Evolutionary conservation across 2,113 vertebrate species (phyloP), one percentile per base, ranked within the genome.

Genomic region (Suricata suricatta): DNA sequence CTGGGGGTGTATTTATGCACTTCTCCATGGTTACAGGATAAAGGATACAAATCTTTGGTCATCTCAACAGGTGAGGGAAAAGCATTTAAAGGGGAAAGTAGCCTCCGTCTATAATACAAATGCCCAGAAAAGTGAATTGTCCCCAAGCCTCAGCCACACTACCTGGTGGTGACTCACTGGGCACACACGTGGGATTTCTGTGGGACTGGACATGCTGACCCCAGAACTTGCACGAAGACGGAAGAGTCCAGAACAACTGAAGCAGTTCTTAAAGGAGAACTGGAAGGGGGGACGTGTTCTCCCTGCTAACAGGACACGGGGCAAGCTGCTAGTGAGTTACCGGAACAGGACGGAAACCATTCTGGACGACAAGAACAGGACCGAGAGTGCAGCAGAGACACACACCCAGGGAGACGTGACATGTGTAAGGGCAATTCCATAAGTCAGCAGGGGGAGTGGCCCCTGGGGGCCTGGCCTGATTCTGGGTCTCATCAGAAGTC

Each of bases 101-200:
- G 2, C 25, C 3, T 16, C 64, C 19, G 0, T 17, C 25, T 54
- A 0, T 5, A 29, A 4, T 31, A 47, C 38, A 66, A 82, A 21
- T 27, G 7, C 63, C 52, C 27, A 35, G 44, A 50, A 27, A 80
- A 52, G 38, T 0, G n/a, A 29, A 41, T 23, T 25, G 35, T 38
- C 10, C 35, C 25, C 2, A 2, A 19, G 27, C 29, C 41, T 93
- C 5, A 5, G 29, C 54, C 0, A 8, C 35, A 0, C 29, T 7
- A 2, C 27, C 1, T 0, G 6, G 92, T 3, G 2, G n/a, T 29
- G 11, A 14, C n/a, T 50, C 50, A 0, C 11, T 11, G 5, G 91
- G 10, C 11, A 33, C 3, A 29, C 35, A 2, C 9, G 0, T 0
- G 64, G 44, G 31, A 29, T 63, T 63, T 63, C 17, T 14, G 4